Percentiles rank a stretch among this genome's conserved stretches.
Conservation (phyloP, 2,797 vertebrate genomes). For the Spheniscus humboldti region DNA sequence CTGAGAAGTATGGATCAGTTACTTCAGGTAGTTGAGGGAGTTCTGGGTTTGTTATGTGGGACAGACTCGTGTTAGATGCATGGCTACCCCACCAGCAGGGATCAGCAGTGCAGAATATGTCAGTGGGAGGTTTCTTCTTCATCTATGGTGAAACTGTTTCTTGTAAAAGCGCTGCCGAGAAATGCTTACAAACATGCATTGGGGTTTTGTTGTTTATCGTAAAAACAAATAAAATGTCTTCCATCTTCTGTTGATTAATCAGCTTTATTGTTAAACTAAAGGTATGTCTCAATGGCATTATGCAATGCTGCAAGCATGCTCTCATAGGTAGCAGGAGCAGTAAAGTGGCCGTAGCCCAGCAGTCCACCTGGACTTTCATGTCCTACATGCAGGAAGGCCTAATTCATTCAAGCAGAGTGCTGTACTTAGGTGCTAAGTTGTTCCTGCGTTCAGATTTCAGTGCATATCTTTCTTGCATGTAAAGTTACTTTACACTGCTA, state of each 20-base stretch:
- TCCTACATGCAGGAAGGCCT: neutral
- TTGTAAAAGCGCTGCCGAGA: neutral
- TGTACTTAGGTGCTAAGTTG: neutral
- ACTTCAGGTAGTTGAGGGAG: neutral
- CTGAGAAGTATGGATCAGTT: neutral
- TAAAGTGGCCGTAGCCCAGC: neutral
- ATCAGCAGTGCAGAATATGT: neutral
- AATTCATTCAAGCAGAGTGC: neutral
- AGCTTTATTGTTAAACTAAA: neutral
- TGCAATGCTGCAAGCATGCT: neutral
- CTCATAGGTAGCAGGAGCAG: neutral
- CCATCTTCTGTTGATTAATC: neutral
- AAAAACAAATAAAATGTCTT: neutral
- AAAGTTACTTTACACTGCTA: neutral
- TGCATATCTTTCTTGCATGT: accelerated
- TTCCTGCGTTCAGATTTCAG: neutral
- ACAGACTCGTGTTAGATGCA: accelerated
- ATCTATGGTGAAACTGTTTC: neutral
- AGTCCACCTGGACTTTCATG: neutral
- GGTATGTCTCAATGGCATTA: neutral
- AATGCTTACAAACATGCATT: neutral
- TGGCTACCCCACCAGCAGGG: neutral
- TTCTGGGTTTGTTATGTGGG: neutral
- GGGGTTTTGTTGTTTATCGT: neutral
- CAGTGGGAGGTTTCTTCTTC: neutral